Base-by-base conservation (phyloP, 1,140 invertebrate species). In the Bombus terrestris region DNA sequence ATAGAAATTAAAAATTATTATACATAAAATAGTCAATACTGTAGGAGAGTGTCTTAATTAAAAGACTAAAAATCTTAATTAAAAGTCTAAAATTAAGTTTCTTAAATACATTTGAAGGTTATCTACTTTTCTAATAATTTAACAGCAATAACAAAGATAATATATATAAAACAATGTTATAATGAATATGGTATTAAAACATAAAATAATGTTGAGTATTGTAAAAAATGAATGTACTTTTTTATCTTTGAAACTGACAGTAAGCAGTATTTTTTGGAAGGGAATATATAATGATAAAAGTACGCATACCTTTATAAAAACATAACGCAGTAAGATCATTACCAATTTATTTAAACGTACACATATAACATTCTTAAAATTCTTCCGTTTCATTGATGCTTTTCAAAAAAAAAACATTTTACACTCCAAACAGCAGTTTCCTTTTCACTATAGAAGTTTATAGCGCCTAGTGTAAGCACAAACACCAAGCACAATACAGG, bases 391-490 rank as follows among this genome's bases (percentile, higher is more conserved):
- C 76, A 71, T 82, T 78, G 66, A 88, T 74, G 15, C 62, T 83
- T 25, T n/a, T 32, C 25, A 43, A 41, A 41, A 74, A 72, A 43
- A 43, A 83, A 83, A 66, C 80, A 83, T 87, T 80, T 82, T 80
- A 82, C 62, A 81, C 47, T 28, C 25, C 13, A 28, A 43, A 73
- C 57, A 66, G 13, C 83, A 90, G 39, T 47, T 53, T 86, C 47
- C n/a, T n/a, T 43, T 80, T 85, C 85, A 76, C 82, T 88, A 88
- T 43, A 76, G 41, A 79, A 85, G 53, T 86, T 90, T 88, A 66
- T 83, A 85, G 83, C 89, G 86, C 85, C 71, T 59, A 86, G 28
- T 68, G 22, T 78, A 84, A 75, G 88, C 72, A 85, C 39, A 75
- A 47, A 53, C 78, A 59, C 59, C 41, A 53, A 53, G 18, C 72